Percentiles rank a stretch among this genome's conserved stretches.
These are phyloP conservation scores for Apodemia mormo DNA, from an alignment of 2,888 invertebrate genomes.

Conservation along the genomic window DNA sequence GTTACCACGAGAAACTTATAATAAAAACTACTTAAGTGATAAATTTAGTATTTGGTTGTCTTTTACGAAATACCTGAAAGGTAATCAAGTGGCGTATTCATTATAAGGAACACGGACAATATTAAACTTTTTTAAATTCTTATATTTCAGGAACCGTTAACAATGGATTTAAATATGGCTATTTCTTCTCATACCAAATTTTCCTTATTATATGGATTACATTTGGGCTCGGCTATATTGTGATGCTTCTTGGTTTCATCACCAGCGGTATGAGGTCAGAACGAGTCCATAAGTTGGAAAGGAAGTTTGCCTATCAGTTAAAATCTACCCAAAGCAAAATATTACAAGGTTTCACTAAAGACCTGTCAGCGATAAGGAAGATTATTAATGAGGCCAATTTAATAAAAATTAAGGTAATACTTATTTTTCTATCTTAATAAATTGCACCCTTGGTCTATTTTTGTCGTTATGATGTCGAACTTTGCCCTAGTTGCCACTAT, in stretches of 20 bases:
- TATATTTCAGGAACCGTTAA: constrained; percentile 69
- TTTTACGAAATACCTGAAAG: too few relatives aligned
- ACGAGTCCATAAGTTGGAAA: constrained; percentile 87
- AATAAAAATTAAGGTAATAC: constrained; percentile 87
- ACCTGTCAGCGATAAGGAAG: constrained; percentile 86
- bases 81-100: too few relatives aligned
- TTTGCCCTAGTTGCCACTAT: too few relatives aligned
- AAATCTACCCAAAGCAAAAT: constrained; percentile 90
- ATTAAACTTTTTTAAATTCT: not conserved
- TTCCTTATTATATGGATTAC: constrained; percentile 94
- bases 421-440: not conserved
- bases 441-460: too few relatives aligned
- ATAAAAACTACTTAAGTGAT: too few relatives aligned
- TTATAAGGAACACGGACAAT: too few relatives aligned
- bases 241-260: constrained; percentile 94
- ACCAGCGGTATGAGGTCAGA: constrained; percentile 89
- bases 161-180: constrained; percentile 80
- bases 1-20: too few relatives aligned
- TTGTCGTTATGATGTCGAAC: too few relatives aligned
- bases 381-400: constrained; percentile 91
- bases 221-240: constrained; percentile 93
- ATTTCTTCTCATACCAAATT: constrained; percentile 88
- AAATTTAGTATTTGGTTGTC: too few relatives aligned
- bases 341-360: constrained; percentile 88
- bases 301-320: constrained; percentile 88